Evolutionary conservation across 2,888 invertebrate genomes (phyloP).

Genomic region (Dynastes hyllus): DNA sequence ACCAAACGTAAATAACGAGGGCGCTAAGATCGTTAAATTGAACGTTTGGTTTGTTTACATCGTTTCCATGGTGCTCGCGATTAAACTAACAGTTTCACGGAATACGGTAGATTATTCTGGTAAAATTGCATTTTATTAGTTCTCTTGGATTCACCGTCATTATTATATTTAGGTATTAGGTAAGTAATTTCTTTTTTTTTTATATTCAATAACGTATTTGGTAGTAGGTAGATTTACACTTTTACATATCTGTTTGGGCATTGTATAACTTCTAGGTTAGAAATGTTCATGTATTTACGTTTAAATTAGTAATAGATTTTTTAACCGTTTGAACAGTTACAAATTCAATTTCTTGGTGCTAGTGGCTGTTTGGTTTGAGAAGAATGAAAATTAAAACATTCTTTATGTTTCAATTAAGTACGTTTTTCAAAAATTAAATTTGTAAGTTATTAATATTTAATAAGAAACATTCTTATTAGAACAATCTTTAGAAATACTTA

Average conservation of each 20-base stretch:
- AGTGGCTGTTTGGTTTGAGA: too few species aligned
- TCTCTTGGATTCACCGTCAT: neutral
- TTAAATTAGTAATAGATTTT: too few species aligned
- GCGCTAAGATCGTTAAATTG: slow-evolving; percentile 21
- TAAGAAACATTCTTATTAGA: too few species aligned
- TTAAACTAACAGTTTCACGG: neutral
- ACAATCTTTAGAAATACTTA: too few species aligned
- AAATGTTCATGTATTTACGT: too few species aligned
- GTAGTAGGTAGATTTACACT: neutral
- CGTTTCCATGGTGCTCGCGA: slow-evolving; percentile 14
- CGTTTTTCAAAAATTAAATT: too few species aligned
- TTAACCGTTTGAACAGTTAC: too few species aligned
- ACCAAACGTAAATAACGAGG: slow-evolving; percentile 24
- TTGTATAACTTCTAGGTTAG: neutral
- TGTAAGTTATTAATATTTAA: too few species aligned
- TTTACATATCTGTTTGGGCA: neutral
- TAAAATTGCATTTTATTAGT: neutral
- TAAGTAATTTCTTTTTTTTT: neutral
- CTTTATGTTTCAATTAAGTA: too few species aligned
- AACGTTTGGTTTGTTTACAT: slow-evolving; percentile 23
- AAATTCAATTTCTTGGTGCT: too few species aligned
- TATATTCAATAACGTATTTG: neutral
- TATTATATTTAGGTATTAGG: slow-evolving; percentile 2
- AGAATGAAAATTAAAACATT: too few species aligned
- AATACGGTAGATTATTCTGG: neutral